These are phyloP conservation scores for Knipowitschia caucasica DNA, from an alignment of 2,797 vertebrate genomes.

Conservation along the genomic window DNA sequence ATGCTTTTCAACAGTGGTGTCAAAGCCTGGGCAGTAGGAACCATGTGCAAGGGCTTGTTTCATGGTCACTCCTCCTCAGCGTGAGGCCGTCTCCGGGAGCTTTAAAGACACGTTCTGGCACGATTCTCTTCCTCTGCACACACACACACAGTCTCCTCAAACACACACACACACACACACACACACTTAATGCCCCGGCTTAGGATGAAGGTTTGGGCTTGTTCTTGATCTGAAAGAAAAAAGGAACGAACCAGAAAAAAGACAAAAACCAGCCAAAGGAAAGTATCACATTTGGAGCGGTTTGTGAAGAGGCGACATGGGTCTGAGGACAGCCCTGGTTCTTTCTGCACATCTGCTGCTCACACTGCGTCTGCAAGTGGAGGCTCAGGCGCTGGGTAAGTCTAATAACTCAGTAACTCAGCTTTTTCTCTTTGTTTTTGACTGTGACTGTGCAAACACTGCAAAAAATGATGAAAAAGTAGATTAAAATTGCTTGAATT, in stretches of 20 bases:
- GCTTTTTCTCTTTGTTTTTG: conserved; percentile 15
- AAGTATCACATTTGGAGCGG: conserved; percentile 22
- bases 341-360: conserved; percentile 64
- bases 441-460: too few species aligned
- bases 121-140: conserved; percentile 62
- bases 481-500: too few species aligned
- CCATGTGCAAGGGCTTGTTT: conserved; percentile 49
- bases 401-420: conserved; percentile 30
- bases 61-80: conserved; percentile 71
- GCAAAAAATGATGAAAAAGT: too few species aligned
- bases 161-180: too few species aligned
- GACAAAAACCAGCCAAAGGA: conserved; percentile 31
- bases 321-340: conserved; percentile 53
- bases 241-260: too few species aligned
- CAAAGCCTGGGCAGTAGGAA: conserved; percentile 39
- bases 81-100: conserved; percentile 69
- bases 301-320: conserved; percentile 61
- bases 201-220: conserved; percentile 32
- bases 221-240: conserved; percentile 39
- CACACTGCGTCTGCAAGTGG: conserved; percentile 50
- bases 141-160: conserved; percentile 53
- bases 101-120: conserved; percentile 63
- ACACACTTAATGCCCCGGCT: conserved; percentile 31
- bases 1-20: conserved; percentile 17
- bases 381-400: conserved; percentile 76